These are phyloP conservation scores for Arenicola marina DNA, from an alignment of 2,888 invertebrate genomes.

Conservation along the genomic window DNA sequence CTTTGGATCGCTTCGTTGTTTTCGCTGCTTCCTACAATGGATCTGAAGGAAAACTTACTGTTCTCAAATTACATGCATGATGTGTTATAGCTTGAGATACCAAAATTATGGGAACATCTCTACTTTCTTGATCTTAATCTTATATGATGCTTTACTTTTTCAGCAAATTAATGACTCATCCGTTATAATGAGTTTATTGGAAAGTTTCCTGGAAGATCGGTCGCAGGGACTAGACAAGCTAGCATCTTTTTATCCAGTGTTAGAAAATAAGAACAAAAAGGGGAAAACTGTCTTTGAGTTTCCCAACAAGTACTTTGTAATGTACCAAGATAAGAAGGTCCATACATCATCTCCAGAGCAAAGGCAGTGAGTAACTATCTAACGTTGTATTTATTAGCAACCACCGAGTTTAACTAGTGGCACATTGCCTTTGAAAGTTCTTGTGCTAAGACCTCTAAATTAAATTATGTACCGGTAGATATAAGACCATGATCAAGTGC, in stretches of 20 bases:
- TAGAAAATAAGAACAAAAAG: conserved; percentile 44
- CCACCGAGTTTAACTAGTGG: no score
- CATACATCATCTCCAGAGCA: not conserved
- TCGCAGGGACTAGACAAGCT: conserved; percentile 68
- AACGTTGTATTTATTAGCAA: not conserved
- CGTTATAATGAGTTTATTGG: conserved; percentile 86
- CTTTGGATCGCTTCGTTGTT: no score
- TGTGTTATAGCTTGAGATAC: no score
- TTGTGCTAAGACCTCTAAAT: no score
- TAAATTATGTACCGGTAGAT: no score
- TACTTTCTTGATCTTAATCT: not conserved
- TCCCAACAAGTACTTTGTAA: conserved; percentile 57
- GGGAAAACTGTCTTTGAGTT: conserved; percentile 39
- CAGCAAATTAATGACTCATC: conserved; percentile 88
- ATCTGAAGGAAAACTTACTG: not conserved
- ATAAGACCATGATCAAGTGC: no score
- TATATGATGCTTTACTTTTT: conserved; percentile 15
- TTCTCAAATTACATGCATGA: not conserved
- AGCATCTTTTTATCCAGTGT: conserved; percentile 45
- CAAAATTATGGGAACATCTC: no score
- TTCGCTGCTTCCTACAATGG: no score
- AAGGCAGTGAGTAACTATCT: not conserved
- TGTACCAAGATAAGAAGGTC: conserved; percentile 43
- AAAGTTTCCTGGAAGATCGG: conserved; percentile 70
- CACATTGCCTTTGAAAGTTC: no score